Evolutionary conservation across 23 tunicate genomes (phyloP), one percentile per base, ranked within the genome.

Genomic region (Ascidia mentula): DNA sequence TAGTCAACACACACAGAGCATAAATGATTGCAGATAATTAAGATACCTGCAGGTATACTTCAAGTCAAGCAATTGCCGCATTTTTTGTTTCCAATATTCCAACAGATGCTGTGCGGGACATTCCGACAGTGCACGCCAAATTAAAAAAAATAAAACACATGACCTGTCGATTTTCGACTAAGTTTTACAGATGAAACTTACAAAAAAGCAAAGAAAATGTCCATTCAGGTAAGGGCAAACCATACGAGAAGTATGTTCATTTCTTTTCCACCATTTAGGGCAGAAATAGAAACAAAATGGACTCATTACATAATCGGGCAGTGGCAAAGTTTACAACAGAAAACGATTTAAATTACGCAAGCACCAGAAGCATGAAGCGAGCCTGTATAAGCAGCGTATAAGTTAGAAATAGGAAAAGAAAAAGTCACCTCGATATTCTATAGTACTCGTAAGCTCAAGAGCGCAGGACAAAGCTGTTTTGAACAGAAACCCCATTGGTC

Each of bases 281-380:
- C 24, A 53, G 24, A 53, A 3, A 53, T 9, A 53, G 65, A 6
- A n/a, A 53, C 65, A 53, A 5, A 6, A 6, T 53, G 24, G 22
- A n/a, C n/a, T n/a, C n/a, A 53, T 26, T 53, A 53, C 24, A 9
- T 53, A 53, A 53, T 53, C 65, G 65, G 65, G 65, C 65, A 53
- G 65, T 53, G 65, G 65, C 22, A 26, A 53, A 53, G 15, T 3
- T 3, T 53, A 53, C 65, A 53, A 9, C 65, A 28, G 7, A 9
- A 26, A 9, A 53, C 22, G 65, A 28, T 28, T 53, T 53, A 53
- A 53, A 53, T 53, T 53, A 53, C 28, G 13, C 22, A 53, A 53
- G 65, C 65, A 53, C 65, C 65, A 53, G 28, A n/a, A 53, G 65
- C 65, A 28, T 28, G 65, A 20, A 53, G 65, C 65, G 65, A 53